phyloP scores from a whole-genome alignment of 2,113 vertebrate species.

The Setophaga coronata region DNA sequence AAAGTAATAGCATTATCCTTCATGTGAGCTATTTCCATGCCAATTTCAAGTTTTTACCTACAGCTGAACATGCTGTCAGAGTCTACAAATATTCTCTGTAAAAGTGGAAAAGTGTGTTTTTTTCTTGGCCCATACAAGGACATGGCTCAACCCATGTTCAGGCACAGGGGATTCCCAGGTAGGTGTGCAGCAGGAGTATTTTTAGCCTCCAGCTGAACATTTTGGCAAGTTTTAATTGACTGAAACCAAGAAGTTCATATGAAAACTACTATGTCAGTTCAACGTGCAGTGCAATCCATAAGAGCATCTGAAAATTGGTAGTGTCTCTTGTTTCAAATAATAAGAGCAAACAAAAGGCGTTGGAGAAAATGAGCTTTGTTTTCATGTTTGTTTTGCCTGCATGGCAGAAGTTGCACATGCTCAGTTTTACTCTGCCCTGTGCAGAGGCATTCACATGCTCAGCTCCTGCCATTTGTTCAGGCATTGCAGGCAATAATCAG shows the following conservation, averaged over 20 bases:
- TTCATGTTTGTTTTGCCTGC: not conserved
- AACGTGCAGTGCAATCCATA: fast-evolving
- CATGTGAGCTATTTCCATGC: not conserved
- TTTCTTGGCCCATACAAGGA: not conserved
- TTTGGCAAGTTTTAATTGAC: not conserved
- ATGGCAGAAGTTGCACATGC: not conserved
- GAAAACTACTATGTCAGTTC: not conserved
- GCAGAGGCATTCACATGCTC: not conserved
- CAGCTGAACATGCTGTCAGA: not conserved
- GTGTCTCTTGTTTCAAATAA: not conserved
- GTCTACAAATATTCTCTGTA: not conserved
- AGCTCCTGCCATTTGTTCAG: not conserved
- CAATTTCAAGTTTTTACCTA: constrained; percentile 34
- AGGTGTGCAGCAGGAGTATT: not conserved
- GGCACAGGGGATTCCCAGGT: not conserved
- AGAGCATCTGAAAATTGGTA: not conserved
- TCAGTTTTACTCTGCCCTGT: not conserved
- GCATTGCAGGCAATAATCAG: not conserved
- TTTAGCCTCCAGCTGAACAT: not conserved
- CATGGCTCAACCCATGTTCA: not conserved
- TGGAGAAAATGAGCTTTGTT: not conserved
- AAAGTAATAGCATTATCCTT: constrained; percentile 16
- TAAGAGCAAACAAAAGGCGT: not conserved
- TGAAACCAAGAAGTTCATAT: not conserved
- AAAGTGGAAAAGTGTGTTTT: not conserved